These are phyloP conservation scores for Acrossocheilus fasciatus DNA, from an alignment of 2,797 vertebrate species.

Conservation along the genomic window DNA sequence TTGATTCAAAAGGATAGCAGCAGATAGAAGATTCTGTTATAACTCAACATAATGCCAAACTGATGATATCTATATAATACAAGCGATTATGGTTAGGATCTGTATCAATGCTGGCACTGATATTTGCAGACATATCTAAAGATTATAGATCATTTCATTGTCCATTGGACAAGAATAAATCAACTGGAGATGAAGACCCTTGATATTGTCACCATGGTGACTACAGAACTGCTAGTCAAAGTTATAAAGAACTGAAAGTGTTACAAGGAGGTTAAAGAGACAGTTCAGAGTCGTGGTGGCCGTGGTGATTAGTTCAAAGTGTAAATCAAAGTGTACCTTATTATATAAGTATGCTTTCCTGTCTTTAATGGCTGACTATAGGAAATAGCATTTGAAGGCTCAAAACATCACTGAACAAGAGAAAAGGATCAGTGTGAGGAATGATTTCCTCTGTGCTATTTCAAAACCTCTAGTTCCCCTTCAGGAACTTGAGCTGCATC, in stretches of 20 bases:
- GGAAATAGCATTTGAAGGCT: background rate
- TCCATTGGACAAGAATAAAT: background rate
- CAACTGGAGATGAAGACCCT: background rate
- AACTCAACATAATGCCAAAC: background rate
- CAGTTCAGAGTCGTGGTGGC: background rate
- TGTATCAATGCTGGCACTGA: background rate
- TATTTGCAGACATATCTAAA: background rate
- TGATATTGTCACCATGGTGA: slow-evolving; percentile 4
- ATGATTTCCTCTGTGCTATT: background rate
- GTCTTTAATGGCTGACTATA: background rate
- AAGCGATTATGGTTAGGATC: background rate
- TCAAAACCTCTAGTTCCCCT: background rate
- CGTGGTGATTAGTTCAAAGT: background rate
- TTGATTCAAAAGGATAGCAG: slow-evolving; percentile 15
- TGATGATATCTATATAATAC: background rate
- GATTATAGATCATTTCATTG: background rate
- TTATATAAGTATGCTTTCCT: background rate
- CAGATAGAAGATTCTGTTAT: background rate
- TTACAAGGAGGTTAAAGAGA: background rate
- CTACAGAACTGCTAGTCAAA: background rate
- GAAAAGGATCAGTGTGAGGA: background rate
- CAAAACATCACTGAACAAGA: background rate
- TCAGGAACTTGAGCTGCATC: too few species aligned
- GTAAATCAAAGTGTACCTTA: background rate
- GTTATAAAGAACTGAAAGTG: background rate